Conservation (phyloP, 1,140 invertebrate genomes). For the Magallana gigas region DNA sequence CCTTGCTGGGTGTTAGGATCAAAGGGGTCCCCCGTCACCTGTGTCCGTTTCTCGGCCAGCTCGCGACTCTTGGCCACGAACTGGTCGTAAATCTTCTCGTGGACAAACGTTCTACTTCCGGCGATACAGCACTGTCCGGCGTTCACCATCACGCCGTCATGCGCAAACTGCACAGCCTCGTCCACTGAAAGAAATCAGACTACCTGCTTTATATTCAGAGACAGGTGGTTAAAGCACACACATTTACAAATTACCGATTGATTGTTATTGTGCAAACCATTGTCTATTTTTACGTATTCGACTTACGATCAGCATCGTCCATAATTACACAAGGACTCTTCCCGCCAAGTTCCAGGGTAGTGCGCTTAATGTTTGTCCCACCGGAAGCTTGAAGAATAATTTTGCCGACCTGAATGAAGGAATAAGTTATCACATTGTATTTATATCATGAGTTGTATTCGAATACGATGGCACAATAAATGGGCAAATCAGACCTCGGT, state of each 20-base stretch:
- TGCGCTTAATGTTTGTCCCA: slow-evolving; percentile 84
- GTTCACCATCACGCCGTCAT: slow-evolving; percentile 90
- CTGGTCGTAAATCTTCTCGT: slow-evolving; percentile 77
- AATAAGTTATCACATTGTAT: background rate
- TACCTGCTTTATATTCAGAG: too few species aligned
- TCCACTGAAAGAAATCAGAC: slow-evolving; percentile 83
- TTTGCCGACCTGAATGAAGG: slow-evolving; percentile 83
- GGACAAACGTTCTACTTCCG: slow-evolving; percentile 75
- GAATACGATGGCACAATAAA: too few species aligned
- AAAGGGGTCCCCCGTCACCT: slow-evolving; percentile 89
- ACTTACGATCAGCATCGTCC: slow-evolving; percentile 87
- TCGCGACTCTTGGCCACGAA: slow-evolving; percentile 80
- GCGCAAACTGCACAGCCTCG: slow-evolving; percentile 87
- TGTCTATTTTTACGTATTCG: background rate
- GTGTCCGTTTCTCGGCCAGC: slow-evolving; percentile 84
- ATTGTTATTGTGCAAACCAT: too few species aligned
- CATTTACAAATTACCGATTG: too few species aligned
- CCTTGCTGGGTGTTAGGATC: slow-evolving; percentile 86
- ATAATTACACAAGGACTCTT: slow-evolving; percentile 93
- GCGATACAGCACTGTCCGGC: slow-evolving; percentile 81
- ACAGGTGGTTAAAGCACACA: too few species aligned
- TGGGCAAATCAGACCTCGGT: slow-evolving; percentile 66
- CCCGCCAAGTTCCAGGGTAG: slow-evolving; percentile 91
- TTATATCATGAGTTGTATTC: too few species aligned
- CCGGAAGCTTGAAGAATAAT: slow-evolving; percentile 88